Conservation (phyloP, 2,888 invertebrate genomes). For the Embidobia sp. region DNA sequence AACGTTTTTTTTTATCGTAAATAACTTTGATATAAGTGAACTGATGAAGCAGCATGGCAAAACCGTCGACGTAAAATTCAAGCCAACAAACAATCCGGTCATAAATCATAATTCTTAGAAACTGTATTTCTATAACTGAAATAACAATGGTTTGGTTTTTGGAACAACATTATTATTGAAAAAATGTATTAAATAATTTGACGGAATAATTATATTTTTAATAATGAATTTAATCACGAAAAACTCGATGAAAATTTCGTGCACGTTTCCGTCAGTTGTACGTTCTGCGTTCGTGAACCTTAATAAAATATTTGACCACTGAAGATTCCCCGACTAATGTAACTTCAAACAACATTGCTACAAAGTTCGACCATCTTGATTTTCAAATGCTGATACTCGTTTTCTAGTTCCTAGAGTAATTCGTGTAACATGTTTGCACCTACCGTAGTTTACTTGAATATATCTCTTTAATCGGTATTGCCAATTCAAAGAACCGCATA, state of each 20-base stretch:
- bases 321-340: conserved; percentile 33
- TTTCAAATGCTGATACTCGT: conserved; percentile 55
- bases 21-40: conserved; percentile 14
- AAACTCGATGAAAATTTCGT: conserved; percentile 42
- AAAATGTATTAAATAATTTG: neutral
- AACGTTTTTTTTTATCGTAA: conserved; percentile 36
- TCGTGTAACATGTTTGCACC: conserved; percentile 41
- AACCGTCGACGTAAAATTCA: neutral
- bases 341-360: conserved; percentile 56
- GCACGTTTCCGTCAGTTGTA: conserved; percentile 40
- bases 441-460: conserved; percentile 25
- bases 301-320: conserved; percentile 61
- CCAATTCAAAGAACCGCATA: conserved; percentile 25
- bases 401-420: conserved; percentile 49
- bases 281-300: conserved; percentile 42
- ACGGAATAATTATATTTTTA: conserved; percentile 24
- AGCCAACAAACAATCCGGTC: neutral
- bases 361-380: conserved; percentile 51
- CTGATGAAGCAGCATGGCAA: neutral
- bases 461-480: conserved; percentile 39
- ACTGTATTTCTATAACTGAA: neutral
- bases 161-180: neutral
- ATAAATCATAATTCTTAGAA: neutral
- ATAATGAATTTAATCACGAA: conserved; percentile 53
- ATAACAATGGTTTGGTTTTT: neutral